phyloP scores from a whole-genome alignment of 2,113 vertebrate genomes.

The Centrocercus urophasianus region DNA sequence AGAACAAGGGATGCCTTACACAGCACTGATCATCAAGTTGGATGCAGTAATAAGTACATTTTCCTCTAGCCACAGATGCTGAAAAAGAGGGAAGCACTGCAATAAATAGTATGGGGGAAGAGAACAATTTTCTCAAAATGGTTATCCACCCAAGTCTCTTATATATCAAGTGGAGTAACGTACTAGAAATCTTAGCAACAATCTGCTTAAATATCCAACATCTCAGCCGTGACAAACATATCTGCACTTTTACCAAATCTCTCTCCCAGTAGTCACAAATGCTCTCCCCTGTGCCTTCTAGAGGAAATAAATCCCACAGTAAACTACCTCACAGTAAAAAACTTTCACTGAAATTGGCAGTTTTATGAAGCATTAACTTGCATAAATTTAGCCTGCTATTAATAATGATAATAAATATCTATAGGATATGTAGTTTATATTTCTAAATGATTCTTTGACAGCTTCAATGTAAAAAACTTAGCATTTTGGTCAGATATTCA shows the following conservation, averaged over 20 bases:
- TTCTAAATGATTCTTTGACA: neutral
- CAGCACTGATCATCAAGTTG: fast-evolving
- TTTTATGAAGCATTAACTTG: neutral
- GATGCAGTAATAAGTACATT: neutral
- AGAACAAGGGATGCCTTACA: neutral
- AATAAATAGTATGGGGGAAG: neutral
- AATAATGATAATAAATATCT: neutral
- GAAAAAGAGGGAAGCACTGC: neutral
- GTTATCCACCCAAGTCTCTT: neutral
- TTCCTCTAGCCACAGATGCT: neutral
- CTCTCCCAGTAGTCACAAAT: neutral
- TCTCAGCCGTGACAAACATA: neutral
- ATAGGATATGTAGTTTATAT: neutral
- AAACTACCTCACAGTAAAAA: neutral
- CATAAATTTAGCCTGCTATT: neutral
- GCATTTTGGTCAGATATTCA: neutral
- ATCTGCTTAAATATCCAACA: neutral
- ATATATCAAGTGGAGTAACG: neutral
- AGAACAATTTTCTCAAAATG: neutral
- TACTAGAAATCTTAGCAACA: neutral
- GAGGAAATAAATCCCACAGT: neutral
- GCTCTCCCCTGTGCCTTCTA: neutral
- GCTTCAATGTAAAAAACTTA: constrained; percentile 19
- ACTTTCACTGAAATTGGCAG: neutral
- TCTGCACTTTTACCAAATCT: neutral